Base-by-base conservation (phyloP, 2,888 invertebrate genomes). In the Zele albiditarsus region DNA sequence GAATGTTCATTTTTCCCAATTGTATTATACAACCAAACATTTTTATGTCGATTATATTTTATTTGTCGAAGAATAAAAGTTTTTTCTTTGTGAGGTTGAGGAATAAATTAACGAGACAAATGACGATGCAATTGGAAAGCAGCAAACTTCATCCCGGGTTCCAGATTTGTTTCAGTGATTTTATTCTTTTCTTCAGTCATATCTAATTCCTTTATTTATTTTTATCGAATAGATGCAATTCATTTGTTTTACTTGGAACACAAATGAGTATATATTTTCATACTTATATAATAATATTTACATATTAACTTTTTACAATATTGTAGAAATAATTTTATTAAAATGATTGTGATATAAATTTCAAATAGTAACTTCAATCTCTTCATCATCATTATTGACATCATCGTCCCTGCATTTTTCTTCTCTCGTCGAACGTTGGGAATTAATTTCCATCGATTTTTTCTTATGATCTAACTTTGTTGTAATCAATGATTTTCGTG, bases 341-440 rank as follows among this genome's bases (percentile, higher is more conserved):
- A 72, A 73, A 46, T 68, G 31, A 75, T 70, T 28, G 71, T 31
- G 58, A 16, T 38, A 25, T 73, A 14, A 14, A 31, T 3, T 53
- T 83, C 69, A 86, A 73, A 86, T 80, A 67, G 86, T 83, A 16
- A 88, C 83, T 78, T 87, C 83, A 25, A 87, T 86, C 53, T 85
- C 85, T 16, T 82, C 78, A 8, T 87, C 85, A 65, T 85, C 84
- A 28, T 86, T 84, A 16, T 83, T 75, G 10, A 81, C 78, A 16
- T 77, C 76, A 12, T 74, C 68, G 2, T 66, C 42, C 3, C 46
- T 42, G 6, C 25, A 20, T 42, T 57, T 63, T 49, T 20, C 53
- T 20, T 53, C 63, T 73, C 62, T 77, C 0, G 65, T 31, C 8
- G 5, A 1, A 1, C 23, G 53, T n/a, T 20, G 53, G 20, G 20